phyloP scores from a whole-genome alignment of 2,888 invertebrate species.

The Torymus tubicola region DNA sequence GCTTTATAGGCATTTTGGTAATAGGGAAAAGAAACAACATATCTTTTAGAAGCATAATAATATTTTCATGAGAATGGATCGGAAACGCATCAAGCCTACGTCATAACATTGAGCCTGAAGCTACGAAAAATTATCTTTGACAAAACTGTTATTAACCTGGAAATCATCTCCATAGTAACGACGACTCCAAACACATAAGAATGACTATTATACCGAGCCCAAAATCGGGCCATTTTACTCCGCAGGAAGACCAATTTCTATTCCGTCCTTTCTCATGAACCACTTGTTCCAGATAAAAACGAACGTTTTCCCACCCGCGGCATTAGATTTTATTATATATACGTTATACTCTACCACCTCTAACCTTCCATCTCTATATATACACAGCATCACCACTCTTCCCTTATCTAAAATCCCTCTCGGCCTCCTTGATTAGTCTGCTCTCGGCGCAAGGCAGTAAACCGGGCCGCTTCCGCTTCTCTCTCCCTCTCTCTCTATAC shows the following conservation, averaged over 20 bases:
- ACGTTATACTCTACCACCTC: no score
- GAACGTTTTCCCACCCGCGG: constrained; percentile 16
- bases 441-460: neutral
- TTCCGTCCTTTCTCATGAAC: neutral
- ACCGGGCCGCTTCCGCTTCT: neutral
- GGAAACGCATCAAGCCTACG: no score
- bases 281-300: constrained; percentile 25
- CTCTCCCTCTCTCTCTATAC: neutral
- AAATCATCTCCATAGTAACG: no score
- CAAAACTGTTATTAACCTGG: no score
- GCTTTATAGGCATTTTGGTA: no score
- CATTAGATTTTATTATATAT: constrained; percentile 11
- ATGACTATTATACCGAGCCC: neutral
- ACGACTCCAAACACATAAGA: neutral
- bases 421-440: constrained; percentile 42
- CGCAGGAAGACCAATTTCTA: neutral
- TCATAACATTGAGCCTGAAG: no score
- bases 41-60: no score
- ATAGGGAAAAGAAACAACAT: no score
- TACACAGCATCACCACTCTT: no score
- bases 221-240: neutral
- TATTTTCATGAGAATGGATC: no score
- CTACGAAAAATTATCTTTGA: no score
- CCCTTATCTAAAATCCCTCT: constrained; percentile 49
- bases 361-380: no score